Base-by-base conservation (phyloP, 2,888 invertebrate genomes). In the Andrena minutula region DNA sequence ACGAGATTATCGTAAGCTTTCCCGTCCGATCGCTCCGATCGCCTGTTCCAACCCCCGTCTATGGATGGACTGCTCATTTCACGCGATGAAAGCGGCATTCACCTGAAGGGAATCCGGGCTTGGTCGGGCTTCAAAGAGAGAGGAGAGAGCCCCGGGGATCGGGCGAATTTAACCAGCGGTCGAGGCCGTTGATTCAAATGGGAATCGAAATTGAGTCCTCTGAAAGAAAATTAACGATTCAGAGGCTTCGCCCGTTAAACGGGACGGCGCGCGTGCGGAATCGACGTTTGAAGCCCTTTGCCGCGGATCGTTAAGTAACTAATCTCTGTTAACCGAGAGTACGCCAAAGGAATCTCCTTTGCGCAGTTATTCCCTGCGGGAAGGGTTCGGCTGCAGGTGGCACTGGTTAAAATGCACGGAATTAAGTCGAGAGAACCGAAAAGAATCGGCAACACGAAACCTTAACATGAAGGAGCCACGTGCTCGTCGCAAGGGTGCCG, bases 111-210 rank as follows among this genome's bases (percentile, higher is more conserved):
- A 79, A 75, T 70, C 79, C 65, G 56, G 72, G 23, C 47, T 83
- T 51, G 72, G 70, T 70, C 79, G 75, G 69, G 83, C 72, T 84
- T 84, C 84, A 83, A 84, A 84, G 83, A 73, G 84, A 63, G 51
- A 41, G 51, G 30, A 35, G 16, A 26, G 41, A 32, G 26, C 10
- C 56, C 47, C 12, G 20, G 70, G 47, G 51, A 75, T 79, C 79
- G 84, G 78, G 72, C 76, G 76, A 82, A 82, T 76, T 82, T 82
- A 75, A 82, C 63, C 82, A 65, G 35, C 12, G 76, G 82, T 82
- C 82, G 32, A 63, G 23, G 26, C 58, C 74, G 71, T 3, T 30
- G 47, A 69, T 58, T 71, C 69, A 76, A 65, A 75, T 72, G 26
- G 68, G 64, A 82, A 81, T 82, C 76, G 83, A 79, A 79, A 83